A percentile compares a stretch with the other conserved stretches of the same genome.
Conservation (phyloP, 2,113 vertebrate genomes). For the Cyprinodon variegatus region DNA sequence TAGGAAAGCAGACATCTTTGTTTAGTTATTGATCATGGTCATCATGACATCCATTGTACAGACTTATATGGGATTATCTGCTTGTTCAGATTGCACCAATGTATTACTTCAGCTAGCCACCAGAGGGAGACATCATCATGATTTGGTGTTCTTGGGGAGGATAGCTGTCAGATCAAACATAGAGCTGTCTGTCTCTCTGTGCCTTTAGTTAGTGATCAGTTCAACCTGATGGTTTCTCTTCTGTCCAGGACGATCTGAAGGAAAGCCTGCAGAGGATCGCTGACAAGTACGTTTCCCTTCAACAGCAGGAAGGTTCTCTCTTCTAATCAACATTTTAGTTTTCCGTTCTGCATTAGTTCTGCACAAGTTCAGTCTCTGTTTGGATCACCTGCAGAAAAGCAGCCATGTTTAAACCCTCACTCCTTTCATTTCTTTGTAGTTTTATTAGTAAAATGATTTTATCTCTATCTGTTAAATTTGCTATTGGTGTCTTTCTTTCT, state of each 20-base stretch:
- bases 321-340: background rate
- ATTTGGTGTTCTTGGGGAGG: too few relatives aligned
- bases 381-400: too few relatives aligned
- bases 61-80: too few relatives aligned
- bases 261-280: slow-evolving; percentile 87
- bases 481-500: slow-evolving; percentile 22
- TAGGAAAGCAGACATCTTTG: too few relatives aligned
- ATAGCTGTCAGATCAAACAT: too few relatives aligned
- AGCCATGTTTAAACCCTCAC: background rate
- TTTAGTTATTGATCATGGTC: too few relatives aligned
- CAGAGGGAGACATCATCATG: too few relatives aligned
- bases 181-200: background rate
- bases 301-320: background rate
- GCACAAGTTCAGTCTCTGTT: too few relatives aligned
- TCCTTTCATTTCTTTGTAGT: background rate
- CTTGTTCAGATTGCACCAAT: background rate
- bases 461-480: background rate
- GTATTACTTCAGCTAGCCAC: too few relatives aligned
- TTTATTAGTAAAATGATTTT: too few relatives aligned
- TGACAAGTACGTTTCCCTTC: slow-evolving; percentile 86
- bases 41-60: too few relatives aligned
- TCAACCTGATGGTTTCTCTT: slow-evolving; percentile 24
- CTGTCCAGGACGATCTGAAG: slow-evolving; percentile 84
- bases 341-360: background rate
- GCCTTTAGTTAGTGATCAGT: background rate